phyloP scores from a whole-genome alignment of 2,113 vertebrate genomes.

The Pipa parva region DNA sequence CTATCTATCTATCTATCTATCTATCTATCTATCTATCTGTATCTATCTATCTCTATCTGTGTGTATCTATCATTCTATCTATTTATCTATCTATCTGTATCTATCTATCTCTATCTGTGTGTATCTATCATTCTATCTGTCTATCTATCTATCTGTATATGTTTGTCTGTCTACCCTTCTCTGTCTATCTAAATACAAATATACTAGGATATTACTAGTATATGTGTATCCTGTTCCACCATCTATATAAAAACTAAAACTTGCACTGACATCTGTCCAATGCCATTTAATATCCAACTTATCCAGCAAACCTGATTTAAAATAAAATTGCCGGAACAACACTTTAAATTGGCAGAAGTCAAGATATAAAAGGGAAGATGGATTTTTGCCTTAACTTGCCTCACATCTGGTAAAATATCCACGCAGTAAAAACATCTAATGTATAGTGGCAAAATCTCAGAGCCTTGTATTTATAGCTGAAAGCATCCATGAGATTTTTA shows the following conservation, averaged over 20 bases:
- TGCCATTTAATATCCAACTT: not conserved
- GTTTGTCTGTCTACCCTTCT: too few species aligned
- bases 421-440: not conserved
- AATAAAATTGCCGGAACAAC: constrained; percentile 2
- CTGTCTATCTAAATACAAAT: too few species aligned
- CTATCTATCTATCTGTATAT: too few species aligned
- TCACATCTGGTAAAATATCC: constrained; percentile 33
- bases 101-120: too few species aligned
- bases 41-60: too few species aligned
- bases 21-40: too few species aligned
- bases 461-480: constrained; percentile 13
- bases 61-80: too few species aligned
- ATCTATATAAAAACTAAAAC: not conserved
- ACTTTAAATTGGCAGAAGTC: constrained; percentile 15
- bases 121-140: too few species aligned
- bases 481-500: constrained; percentile 10
- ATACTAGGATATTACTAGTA: too few species aligned
- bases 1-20: too few species aligned
- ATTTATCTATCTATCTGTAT: too few species aligned
- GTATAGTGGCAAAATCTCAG: not conserved
- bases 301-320: not conserved
- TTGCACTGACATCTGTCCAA: constrained; percentile 14
- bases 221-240: too few species aligned
- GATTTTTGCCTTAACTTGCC: not conserved
- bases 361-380: not conserved